Percentiles rank a stretch among this genome's conserved stretches.
Evolutionary conservation across 1,140 invertebrate species (phyloP).

Genomic region (Monochamus saltuarius): DNA sequence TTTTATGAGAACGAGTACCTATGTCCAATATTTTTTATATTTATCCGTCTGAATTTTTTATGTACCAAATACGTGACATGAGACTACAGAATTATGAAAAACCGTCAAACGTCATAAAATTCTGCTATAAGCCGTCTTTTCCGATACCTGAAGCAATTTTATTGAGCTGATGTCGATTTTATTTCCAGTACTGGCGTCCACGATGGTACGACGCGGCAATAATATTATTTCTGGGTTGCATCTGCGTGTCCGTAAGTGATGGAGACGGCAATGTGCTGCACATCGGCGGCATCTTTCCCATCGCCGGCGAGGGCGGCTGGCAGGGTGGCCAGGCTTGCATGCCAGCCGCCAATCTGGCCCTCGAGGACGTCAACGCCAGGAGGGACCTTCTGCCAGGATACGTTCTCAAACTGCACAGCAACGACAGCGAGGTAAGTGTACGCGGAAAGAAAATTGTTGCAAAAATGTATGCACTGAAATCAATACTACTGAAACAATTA

Average conservation of each 20-base stretch:
- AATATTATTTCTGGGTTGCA: constrained; percentile 37
- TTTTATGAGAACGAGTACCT: no score
- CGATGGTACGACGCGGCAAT: constrained; percentile 37
- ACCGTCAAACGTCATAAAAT: no score
- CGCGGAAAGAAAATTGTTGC: no score
- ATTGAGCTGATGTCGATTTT: no score
- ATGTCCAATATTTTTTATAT: no score
- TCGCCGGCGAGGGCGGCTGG: constrained; percentile 92
- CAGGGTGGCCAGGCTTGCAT: constrained; percentile 92
- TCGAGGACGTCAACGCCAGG: constrained; percentile 92
- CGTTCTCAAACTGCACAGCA: constrained; percentile 86
- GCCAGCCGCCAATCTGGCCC: constrained; percentile 91
- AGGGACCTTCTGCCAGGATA: constrained; percentile 91
- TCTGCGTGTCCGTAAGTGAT: constrained; percentile 17
- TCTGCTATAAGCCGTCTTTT: no score
- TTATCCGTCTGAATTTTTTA: no score
- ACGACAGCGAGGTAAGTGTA: constrained; percentile 97
- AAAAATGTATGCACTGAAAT: no score
- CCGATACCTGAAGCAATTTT: no score
- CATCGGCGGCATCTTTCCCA: constrained; percentile 98
- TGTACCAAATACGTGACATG: no score
- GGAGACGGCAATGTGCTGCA: constrained; percentile 77
- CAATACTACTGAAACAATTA: no score
- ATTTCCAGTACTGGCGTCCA: constrained; percentile 20
- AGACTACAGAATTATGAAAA: no score